A percentile compares a stretch with the other conserved stretches of the same genome.
These are phyloP conservation scores for Orthonevra nobilis DNA, from an alignment of 2,888 invertebrate species.

Conservation along the genomic window DNA sequence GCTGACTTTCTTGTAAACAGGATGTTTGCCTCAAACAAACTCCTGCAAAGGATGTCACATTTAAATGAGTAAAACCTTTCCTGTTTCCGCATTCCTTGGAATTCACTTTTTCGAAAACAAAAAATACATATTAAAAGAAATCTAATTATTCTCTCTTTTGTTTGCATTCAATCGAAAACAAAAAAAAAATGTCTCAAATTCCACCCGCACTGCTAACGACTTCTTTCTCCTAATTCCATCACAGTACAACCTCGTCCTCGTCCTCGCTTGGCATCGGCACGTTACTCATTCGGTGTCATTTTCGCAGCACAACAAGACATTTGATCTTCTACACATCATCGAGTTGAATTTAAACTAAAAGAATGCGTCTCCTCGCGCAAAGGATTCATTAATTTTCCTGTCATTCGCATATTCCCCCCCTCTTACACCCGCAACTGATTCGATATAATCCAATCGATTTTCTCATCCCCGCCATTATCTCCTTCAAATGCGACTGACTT, in stretches of 20 bases:
- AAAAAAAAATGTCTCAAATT: no score
- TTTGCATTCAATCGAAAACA: no score
- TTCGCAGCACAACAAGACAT: slow-evolving; percentile 49
- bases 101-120: no score
- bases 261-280: no score
- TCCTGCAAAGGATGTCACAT: no score
- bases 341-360: slow-evolving; percentile 61
- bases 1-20: no score
- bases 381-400: slow-evolving; percentile 66
- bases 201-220: no score
- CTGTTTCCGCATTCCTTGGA: no score
- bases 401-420: slow-evolving; percentile 62
- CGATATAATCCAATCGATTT: slow-evolving; percentile 56
- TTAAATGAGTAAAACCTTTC: no score
- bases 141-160: no score
- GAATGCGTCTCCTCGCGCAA: slow-evolving; percentile 44
- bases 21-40: no score
- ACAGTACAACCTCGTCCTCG: slow-evolving; percentile 34
- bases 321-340: slow-evolving; percentile 34
- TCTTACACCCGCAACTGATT: slow-evolving; percentile 52
- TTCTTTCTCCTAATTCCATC: slow-evolving; percentile 33
- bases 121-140: no score
- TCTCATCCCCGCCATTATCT: background rate
- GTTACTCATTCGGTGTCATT: slow-evolving; percentile 48
- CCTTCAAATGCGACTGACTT: slow-evolving; percentile 1